phyloP scores from a whole-genome alignment of 2,888 invertebrate species.

The Liopterus haemorrhoidalis region DNA sequence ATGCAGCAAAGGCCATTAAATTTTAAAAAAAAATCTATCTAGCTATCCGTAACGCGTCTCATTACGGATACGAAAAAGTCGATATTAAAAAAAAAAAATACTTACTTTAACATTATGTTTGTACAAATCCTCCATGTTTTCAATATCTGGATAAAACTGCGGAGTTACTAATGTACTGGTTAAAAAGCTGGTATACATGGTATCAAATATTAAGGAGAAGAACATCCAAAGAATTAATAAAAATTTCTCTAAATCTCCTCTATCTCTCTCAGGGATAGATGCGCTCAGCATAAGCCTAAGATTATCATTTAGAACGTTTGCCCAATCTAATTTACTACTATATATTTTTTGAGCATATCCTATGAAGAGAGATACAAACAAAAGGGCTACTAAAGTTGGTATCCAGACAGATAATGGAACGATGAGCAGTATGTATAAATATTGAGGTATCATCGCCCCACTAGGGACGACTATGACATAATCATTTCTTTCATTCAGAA shows the following conservation, averaged over 20 bases:
- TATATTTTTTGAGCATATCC: too few relatives aligned
- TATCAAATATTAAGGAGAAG: conserved; percentile 12
- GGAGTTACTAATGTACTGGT: conserved; percentile 17
- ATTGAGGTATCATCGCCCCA: conserved; percentile 14
- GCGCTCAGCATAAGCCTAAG: conserved; percentile 9
- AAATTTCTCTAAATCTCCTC: conserved; percentile 10
- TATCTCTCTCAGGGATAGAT: conserved; percentile 9
- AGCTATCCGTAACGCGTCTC: too few relatives aligned
- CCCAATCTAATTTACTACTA: too few relatives aligned
- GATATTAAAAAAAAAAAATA: too few relatives aligned
- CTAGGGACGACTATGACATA: conserved; percentile 8
- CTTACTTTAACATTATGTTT: too few relatives aligned
- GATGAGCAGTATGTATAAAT: conserved; percentile 12
- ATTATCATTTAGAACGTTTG: too few relatives aligned
- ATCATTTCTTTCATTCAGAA: conserved; percentile 16
- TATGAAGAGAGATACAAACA: too few relatives aligned
- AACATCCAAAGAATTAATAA: conserved; percentile 12
- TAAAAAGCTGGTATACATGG: conserved; percentile 14
- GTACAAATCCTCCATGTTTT: conserved; percentile 14
- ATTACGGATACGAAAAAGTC: too few relatives aligned
- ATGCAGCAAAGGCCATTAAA: too few relatives aligned
- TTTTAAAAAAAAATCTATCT: too few relatives aligned
- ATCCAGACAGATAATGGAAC: conserved; percentile 14
- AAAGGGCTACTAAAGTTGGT: conserved; percentile 4
- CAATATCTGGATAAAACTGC: conserved; percentile 12